Evolutionary conservation across 2,888 invertebrate species (phyloP).

Genomic region (Cheilosia vulpina): DNA sequence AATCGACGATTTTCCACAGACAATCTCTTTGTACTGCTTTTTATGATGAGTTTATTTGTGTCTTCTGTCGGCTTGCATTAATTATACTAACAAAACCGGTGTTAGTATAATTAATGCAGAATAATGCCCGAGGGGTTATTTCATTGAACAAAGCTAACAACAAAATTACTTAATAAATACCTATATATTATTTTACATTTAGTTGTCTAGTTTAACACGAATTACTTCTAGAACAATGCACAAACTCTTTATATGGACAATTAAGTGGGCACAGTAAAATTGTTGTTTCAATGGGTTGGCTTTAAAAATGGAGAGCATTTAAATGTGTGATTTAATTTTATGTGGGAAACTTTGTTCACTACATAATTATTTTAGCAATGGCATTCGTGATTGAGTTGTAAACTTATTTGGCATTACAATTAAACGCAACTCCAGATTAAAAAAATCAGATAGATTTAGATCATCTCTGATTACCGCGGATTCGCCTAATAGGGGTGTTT

Average conservation of each 20-base stretch:
- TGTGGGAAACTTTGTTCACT: neutral
- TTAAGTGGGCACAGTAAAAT: constrained; percentile 46
- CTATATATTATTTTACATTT: neutral
- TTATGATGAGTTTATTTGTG: constrained; percentile 4
- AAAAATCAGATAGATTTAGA: neutral
- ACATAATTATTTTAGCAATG: neutral
- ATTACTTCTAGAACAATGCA: constrained; percentile 35
- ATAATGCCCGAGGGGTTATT: constrained; percentile 39
- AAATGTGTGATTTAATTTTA: constrained; percentile 28
- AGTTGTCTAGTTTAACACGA: constrained; percentile 33
- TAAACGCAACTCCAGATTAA: neutral
- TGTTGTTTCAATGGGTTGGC: constrained; percentile 26
- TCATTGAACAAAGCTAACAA: constrained; percentile 16
- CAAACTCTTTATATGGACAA: constrained; percentile 47
- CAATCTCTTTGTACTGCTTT: neutral
- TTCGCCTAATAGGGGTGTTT: neutral
- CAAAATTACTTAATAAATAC: constrained; percentile 17
- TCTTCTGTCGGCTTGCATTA: constrained; percentile 21
- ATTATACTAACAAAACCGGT: too few relatives aligned
- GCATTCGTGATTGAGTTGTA: neutral
- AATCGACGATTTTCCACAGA: constrained; percentile 10
- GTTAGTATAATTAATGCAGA: constrained; percentile 28
- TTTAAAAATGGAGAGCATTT: constrained; percentile 29
- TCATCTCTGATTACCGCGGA: neutral
- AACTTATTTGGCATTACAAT: constrained; percentile 2